Conservation (phyloP, 2,797 vertebrate genomes). For the Hippoglossus hippoglossus region DNA sequence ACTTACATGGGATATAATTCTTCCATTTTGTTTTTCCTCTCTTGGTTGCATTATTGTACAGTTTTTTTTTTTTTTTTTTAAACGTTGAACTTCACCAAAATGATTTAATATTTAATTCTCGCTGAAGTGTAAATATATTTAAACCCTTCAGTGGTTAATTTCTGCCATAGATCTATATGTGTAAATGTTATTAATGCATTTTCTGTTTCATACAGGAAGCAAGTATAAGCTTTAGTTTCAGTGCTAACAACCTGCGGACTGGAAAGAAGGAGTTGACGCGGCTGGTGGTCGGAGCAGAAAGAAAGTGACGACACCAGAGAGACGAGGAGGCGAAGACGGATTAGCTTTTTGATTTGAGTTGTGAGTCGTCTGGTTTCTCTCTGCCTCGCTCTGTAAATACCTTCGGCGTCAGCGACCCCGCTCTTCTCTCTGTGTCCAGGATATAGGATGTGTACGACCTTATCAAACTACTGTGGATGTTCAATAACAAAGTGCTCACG, state of each 20-base stretch:
- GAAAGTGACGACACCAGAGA: constrained; percentile 34
- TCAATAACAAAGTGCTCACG: constrained; percentile 86
- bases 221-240: constrained; percentile 43
- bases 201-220: constrained; percentile 38
- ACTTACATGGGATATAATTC: constrained; percentile 50
- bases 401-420: constrained; percentile 65
- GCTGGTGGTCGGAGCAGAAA: neutral
- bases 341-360: neutral
- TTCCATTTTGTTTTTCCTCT: constrained; percentile 1
- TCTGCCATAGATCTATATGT: constrained; percentile 53
- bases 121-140: constrained; percentile 78
- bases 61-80: constrained; percentile 38
- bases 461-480: constrained; percentile 83
- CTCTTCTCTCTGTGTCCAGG: constrained; percentile 69
- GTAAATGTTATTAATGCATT: constrained; percentile 52
- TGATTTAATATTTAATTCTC: constrained; percentile 37
- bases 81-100: constrained; percentile 51
- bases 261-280: too few relatives aligned
- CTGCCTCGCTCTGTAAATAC: constrained; percentile 71
- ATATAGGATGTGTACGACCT: constrained; percentile 77
- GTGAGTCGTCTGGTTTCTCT: neutral
- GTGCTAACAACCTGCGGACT: constrained; percentile 18
- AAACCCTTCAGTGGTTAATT: constrained; percentile 46
- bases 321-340: constrained; percentile 18
- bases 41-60: constrained; percentile 70